Conservation (phyloP, 2,113 vertebrate genomes). For the Phasianus colchicus region DNA sequence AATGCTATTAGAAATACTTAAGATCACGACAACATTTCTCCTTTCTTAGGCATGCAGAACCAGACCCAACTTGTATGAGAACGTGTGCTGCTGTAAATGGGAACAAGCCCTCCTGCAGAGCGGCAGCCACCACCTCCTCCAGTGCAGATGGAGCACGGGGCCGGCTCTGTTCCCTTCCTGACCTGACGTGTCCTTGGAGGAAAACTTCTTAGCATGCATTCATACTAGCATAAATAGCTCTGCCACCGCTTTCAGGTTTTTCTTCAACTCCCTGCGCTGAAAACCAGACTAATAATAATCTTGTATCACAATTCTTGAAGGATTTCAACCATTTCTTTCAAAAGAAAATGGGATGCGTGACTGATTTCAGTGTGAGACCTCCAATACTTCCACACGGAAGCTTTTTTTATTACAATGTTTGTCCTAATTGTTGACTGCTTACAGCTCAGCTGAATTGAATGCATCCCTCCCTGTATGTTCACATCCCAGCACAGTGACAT, state of each 20-base stretch:
- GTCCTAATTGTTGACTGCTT: neutral
- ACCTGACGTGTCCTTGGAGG: neutral
- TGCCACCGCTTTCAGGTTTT: neutral
- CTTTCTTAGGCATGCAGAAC: neutral
- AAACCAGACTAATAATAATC: neutral
- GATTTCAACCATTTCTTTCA: neutral
- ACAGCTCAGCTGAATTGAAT: neutral
- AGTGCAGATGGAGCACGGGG: neutral
- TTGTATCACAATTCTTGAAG: neutral
- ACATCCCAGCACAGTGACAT: neutral
- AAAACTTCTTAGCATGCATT: neutral
- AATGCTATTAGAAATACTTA: accelerated
- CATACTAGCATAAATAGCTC: neutral
- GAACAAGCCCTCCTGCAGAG: neutral
- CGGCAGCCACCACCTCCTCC: neutral
- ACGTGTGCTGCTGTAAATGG: neutral
- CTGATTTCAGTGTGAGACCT: neutral
- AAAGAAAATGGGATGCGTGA: neutral
- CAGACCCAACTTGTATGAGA: neutral
- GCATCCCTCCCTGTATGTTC: neutral
- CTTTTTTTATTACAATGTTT: neutral
- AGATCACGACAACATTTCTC: neutral
- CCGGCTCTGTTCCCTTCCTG: neutral
- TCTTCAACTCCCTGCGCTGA: neutral
- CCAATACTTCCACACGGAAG: neutral